Evolutionary conservation across 2,113 vertebrate genomes (phyloP), one percentile per base, ranked within the genome.

Genomic region (Ascaphus truei): DNA sequence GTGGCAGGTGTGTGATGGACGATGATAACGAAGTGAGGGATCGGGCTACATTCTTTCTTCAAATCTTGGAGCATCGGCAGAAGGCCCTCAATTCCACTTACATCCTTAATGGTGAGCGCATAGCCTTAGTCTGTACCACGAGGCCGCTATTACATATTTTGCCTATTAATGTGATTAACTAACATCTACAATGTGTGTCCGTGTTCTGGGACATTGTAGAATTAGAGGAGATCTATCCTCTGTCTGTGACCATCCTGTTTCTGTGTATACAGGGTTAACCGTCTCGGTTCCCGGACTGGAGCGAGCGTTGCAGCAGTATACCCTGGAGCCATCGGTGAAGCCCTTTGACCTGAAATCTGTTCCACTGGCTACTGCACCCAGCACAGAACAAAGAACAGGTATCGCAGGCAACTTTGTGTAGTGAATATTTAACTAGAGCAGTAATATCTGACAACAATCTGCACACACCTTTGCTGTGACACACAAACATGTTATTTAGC

Each of bases 291-390:
- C 90, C 73, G 91, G 91, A 27, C 77, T 92, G 68, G 90, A 92
- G 77, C 83, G 83, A 41, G 89, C 91, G 23, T 75, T 92, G 51
- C 91, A 92, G 67, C 89, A 92, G 50, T 92, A 92, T 1, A 92
- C 90, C 3, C 76, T 92, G 36, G 91, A 92, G 20, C 91, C 91
- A 1, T 91, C 91, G 0, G 91, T 92, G 20, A 92, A 90, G 33
- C 89, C 90, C 10, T 92, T 92, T 62, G 91, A 92, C 69, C 79
- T 92, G 76, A 92, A 89, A 74, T 91, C 91, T 0, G 91, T 92
- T 71, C 91, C 91, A 47, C 66, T 92, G 77, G 90, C 91, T 60
- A 92, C 89, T 37, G 72, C 86, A 7, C 85, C 88, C 31, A 4
- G 85, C 11, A 3, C 74, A 0, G 91, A 92, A 66, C 91, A 89